These are phyloP conservation scores for Xenentodon cancila DNA, from an alignment of 2,797 vertebrate species.

Conservation along the genomic window DNA sequence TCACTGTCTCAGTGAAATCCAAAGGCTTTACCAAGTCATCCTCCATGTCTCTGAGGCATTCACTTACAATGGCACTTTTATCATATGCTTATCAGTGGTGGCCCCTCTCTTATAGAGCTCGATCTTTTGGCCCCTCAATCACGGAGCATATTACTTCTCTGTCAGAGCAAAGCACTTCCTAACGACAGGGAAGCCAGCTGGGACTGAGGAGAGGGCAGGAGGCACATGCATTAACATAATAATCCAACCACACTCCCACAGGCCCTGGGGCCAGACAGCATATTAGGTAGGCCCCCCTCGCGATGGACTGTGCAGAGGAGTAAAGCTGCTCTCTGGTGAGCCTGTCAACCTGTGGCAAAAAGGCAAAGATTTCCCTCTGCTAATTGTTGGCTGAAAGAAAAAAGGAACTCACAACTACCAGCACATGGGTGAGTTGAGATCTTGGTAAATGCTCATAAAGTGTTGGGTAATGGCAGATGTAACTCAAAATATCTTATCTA, in stretches of 20 bases:
- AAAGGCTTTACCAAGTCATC: constrained; percentile 78
- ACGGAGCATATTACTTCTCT: constrained; percentile 99
- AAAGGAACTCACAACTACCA: neutral
- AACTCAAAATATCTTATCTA: constrained; percentile 63
- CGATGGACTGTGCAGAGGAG: constrained; percentile 68
- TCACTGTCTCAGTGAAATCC: constrained; percentile 70
- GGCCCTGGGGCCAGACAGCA: constrained; percentile 97
- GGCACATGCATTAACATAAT: constrained; percentile 99
- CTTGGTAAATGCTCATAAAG: constrained; percentile 15
- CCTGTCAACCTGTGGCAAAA: constrained; percentile 93
- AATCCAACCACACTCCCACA: constrained; percentile 96
- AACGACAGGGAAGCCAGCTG: constrained; percentile 98
- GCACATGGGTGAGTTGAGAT: constrained; percentile 30
- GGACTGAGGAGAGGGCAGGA: constrained; percentile 97
- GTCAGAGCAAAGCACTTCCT: constrained; percentile 98
- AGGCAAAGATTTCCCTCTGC: constrained; percentile 59
- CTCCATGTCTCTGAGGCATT: constrained; percentile 76
- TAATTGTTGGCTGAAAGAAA: constrained; percentile 53
- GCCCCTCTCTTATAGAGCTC: constrained; percentile 85
- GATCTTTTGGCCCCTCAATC: constrained; percentile 99
- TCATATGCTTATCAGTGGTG: constrained; percentile 92
- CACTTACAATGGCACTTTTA: constrained; percentile 82
- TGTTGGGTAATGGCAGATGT: constrained; percentile 50
- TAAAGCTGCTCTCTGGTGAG: constrained; percentile 85
- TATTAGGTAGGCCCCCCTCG: constrained; percentile 89